phyloP scores from a whole-genome alignment of 2,888 invertebrate species.

The Parnassius smintheus region DNA sequence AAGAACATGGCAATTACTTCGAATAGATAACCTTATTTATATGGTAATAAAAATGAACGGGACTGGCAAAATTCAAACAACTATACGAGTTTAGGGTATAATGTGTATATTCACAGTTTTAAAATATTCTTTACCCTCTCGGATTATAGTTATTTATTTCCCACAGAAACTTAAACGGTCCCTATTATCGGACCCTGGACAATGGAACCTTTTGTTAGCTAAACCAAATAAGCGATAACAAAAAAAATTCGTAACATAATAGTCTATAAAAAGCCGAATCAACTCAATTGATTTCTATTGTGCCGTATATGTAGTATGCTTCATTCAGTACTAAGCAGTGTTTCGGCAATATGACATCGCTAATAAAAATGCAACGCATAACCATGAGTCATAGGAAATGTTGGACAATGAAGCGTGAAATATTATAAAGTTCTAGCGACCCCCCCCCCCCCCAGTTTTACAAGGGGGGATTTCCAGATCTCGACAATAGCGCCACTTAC shows the following conservation, averaged over 20 bases:
- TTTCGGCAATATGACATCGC: slow-evolving; percentile 33
- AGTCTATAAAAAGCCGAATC: slow-evolving; percentile 32
- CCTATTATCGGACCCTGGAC: slow-evolving; percentile 3
- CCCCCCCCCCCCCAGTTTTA: no score
- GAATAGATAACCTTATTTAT: no score
- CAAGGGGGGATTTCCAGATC: no score
- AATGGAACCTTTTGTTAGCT: slow-evolving; percentile 20
- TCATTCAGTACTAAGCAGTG: slow-evolving; percentile 27
- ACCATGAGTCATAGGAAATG: slow-evolving; percentile 34
- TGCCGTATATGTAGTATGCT: slow-evolving; percentile 30
- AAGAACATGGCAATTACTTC: no score
- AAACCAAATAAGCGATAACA: slow-evolving; percentile 26
- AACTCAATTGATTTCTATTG: slow-evolving; percentile 40
- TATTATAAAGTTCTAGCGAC: no score
- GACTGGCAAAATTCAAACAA: no score
- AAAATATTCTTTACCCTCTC: no score
- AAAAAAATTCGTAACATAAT: slow-evolving; percentile 28
- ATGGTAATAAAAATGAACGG: no score
- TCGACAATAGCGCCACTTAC: no score
- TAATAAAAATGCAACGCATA: slow-evolving; percentile 39
- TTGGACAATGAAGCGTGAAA: slow-evolving; percentile 29
- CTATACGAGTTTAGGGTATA: no score
- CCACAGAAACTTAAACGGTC: slow-evolving; percentile 12
- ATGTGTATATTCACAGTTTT: no score
- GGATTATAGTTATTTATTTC: slow-evolving; percentile 5